These are phyloP conservation scores for Mixornis gularis DNA, from an alignment of 2,113 vertebrate species.

Conservation along the genomic window DNA sequence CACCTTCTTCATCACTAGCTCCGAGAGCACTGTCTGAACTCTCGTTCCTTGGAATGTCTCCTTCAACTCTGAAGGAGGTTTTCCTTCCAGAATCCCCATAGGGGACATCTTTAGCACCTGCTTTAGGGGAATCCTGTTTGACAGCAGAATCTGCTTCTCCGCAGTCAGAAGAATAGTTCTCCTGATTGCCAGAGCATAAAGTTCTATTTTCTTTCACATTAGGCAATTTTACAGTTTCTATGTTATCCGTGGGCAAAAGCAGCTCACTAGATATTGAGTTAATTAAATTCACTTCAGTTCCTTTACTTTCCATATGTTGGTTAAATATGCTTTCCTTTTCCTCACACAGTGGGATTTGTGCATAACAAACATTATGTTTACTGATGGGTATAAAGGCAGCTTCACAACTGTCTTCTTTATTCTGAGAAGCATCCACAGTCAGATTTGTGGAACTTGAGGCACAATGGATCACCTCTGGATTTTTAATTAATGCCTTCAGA, in stretches of 20 bases:
- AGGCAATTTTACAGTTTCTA: background rate
- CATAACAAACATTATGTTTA: background rate
- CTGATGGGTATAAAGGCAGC: background rate
- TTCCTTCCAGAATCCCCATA: slow-evolving; percentile 60
- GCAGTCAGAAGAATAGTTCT: background rate
- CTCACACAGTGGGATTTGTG: background rate
- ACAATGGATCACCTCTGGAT: background rate
- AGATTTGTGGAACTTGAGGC: background rate
- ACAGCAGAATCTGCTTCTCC: background rate
- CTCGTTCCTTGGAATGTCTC: slow-evolving; percentile 78
- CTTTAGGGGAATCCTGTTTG: slow-evolving; percentile 4
- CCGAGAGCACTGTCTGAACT: slow-evolving; percentile 84
- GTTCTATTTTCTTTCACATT: background rate
- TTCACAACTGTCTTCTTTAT: background rate
- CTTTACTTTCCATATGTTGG: background rate
- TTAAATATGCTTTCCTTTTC: background rate
- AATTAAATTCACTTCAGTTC: background rate
- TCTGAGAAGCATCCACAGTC: background rate
- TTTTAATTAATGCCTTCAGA: slow-evolving; percentile 22
- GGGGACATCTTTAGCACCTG: slow-evolving; percentile 55
- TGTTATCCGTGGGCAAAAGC: background rate
- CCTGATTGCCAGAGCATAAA: background rate
- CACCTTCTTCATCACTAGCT: slow-evolving; percentile 79
- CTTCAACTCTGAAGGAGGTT: slow-evolving; percentile 57
- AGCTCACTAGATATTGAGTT: background rate